Percentiles rank a stretch among this genome's conserved stretches.
phyloP scores from a whole-genome alignment of 2,797 vertebrate species.

The Sebastes nivosus region DNA sequence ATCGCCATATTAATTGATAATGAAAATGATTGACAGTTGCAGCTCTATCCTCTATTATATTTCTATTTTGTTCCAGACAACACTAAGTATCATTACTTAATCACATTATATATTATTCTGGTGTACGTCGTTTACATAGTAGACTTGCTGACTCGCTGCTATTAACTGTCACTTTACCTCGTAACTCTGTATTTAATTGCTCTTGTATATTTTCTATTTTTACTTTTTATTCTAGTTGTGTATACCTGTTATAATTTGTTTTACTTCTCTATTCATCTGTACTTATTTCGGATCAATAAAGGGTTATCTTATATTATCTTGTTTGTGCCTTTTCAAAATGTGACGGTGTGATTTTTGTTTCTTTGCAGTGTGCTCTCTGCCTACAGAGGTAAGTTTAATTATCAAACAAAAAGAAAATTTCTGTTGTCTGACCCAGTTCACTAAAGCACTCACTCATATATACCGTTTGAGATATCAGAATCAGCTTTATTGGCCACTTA shows the following conservation, averaged over 20 bases:
- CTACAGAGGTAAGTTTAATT: constrained; percentile 89
- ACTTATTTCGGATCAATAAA: background rate
- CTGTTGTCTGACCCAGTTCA: background rate
- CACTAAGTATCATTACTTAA: background rate
- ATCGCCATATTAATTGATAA: too few species aligned
- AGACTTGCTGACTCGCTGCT: background rate
- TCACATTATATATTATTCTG: background rate
- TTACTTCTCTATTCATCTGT: background rate
- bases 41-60: too few species aligned
- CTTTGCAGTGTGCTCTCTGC: constrained; percentile 92
- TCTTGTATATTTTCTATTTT: too few species aligned
- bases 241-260: background rate
- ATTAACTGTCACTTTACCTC: background rate
- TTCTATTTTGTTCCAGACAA: background rate
- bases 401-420: background rate
- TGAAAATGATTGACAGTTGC: too few species aligned
- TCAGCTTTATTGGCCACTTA: background rate
- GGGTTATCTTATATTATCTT: background rate
- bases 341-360: background rate
- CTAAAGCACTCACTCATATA: background rate
- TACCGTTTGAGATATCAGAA: background rate
- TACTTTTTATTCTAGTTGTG: background rate
- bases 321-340: background rate
- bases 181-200: background rate
- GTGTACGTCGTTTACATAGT: too few species aligned